A percentile compares a stretch with the other conserved stretches of the same genome.
Evolutionary conservation across 2,888 invertebrate genomes (phyloP).

Genomic region (Pimpla rufipes): DNA sequence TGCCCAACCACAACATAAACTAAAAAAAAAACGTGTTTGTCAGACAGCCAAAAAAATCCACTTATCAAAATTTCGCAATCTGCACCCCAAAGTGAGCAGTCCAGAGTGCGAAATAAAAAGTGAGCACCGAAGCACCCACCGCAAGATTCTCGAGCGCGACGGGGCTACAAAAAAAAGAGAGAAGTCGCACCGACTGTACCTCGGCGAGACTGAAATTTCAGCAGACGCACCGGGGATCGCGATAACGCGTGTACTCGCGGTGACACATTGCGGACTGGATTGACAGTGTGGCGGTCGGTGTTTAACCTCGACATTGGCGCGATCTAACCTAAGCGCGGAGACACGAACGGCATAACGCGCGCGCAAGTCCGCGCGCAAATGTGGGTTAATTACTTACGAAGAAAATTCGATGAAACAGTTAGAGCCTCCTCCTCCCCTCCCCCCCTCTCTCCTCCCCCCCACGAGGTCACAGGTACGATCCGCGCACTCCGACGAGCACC

Average conservation of each 20-base stretch:
- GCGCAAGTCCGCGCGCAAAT: slow-evolving; percentile 54
- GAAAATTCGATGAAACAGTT: slow-evolving; percentile 67
- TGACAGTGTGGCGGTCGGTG: slow-evolving; percentile 26
- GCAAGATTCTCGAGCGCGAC: no score
- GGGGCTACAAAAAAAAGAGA: neutral
- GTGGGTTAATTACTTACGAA: slow-evolving; percentile 69
- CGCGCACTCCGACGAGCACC: slow-evolving; percentile 8
- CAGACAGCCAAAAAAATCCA: no score
- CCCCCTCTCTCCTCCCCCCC: no score
- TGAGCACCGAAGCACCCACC: no score
- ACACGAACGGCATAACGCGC: slow-evolving; percentile 26
- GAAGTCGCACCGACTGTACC: no score
- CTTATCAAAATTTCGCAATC: no score
- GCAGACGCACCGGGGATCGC: neutral
- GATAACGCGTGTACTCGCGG: slow-evolving; percentile 6
- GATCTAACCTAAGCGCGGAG: slow-evolving; percentile 54
- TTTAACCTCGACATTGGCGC: slow-evolving; percentile 57
- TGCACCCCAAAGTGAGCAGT: no score
- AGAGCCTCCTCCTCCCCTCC: no score
- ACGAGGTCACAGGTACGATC: slow-evolving; percentile 56
- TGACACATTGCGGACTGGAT: slow-evolving; percentile 28
- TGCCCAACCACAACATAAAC: no score
- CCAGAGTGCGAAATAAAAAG: no score
- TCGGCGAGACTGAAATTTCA: no score
- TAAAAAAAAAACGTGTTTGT: no score